phyloP scores from a whole-genome alignment of 2,888 invertebrate species.

The Agriotes lineatus region DNA sequence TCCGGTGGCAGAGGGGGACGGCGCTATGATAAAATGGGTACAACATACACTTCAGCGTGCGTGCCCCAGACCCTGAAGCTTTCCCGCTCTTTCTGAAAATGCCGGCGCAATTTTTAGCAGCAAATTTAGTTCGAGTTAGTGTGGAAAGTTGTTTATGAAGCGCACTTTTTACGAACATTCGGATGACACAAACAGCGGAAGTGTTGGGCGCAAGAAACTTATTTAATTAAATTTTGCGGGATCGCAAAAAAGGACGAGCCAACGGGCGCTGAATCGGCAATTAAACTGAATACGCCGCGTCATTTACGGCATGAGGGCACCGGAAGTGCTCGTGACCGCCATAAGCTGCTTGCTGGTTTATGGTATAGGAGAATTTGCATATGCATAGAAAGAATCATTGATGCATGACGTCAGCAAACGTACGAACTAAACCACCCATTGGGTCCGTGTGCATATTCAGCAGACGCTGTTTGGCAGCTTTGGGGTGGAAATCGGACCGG shows the following conservation, averaged over 20 bases:
- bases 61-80: slow-evolving; percentile 8
- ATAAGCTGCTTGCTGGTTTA: slow-evolving; percentile 47
- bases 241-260: neutral
- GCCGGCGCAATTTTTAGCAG: no score
- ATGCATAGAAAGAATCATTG: slow-evolving; percentile 50
- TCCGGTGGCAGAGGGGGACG: slow-evolving; percentile 22
- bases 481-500: neutral
- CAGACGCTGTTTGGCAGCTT: neutral
- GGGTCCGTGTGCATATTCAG: slow-evolving; percentile 27
- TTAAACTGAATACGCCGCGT: slow-evolving; percentile 42
- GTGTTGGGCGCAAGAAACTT: no score
- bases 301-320: slow-evolving; percentile 47
- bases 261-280: slow-evolving; percentile 23
- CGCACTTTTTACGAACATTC: no score
- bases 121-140: no score
- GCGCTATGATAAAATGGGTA: slow-evolving; percentile 26
- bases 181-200: no score
- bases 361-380: slow-evolving; percentile 51
- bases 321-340: slow-evolving; percentile 50
- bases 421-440: slow-evolving; percentile 29
- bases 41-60: slow-evolving; percentile 18
- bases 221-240: no score
- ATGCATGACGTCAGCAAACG: slow-evolving; percentile 49
- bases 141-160: no score
- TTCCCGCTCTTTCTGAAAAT: slow-evolving; percentile 1